Evolutionary conservation across 1,140 invertebrate genomes (phyloP).

Genomic region (Anoplophora glabripennis): DNA sequence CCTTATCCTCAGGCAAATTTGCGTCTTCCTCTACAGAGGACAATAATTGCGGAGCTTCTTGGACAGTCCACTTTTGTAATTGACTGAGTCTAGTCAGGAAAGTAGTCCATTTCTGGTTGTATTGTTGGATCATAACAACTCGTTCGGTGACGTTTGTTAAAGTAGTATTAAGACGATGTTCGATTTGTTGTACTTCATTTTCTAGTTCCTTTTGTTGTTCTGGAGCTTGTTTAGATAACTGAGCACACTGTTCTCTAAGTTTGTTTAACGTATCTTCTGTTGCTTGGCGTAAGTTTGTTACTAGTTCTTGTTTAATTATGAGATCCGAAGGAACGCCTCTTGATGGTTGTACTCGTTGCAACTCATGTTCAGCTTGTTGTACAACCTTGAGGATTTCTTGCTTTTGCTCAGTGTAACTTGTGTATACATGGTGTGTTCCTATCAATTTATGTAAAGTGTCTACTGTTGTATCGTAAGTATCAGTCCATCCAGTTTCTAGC

Average conservation of each 20-base stretch:
- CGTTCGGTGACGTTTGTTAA: constrained; percentile 75
- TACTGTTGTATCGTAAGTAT: constrained; percentile 79
- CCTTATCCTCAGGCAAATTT: constrained; percentile 72
- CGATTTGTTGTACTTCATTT: constrained; percentile 77
- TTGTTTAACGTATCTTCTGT: constrained; percentile 72
- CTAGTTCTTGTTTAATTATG: constrained; percentile 72
- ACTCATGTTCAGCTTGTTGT: constrained; percentile 77
- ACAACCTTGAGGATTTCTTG: constrained; percentile 77
- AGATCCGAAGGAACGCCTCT: constrained; percentile 63
- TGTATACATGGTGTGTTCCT: constrained; percentile 82
- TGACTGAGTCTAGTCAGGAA: constrained; percentile 68
- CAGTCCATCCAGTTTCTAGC: constrained; percentile 83
- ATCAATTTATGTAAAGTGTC: constrained; percentile 80
- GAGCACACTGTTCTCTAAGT: constrained; percentile 69
- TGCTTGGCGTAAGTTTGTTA: constrained; percentile 69
- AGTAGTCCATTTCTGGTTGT: constrained; percentile 76
- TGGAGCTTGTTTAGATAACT: constrained; percentile 66
- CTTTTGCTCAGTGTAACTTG: constrained; percentile 81
- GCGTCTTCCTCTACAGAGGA: constrained; percentile 68
- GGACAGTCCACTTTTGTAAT: constrained; percentile 68
- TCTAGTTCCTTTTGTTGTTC: constrained; percentile 69
- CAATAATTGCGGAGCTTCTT: constrained; percentile 72
- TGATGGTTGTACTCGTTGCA: constrained; percentile 57
- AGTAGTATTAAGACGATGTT: constrained; percentile 70
- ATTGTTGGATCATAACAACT: constrained; percentile 75